Conservation (phyloP, 1,140 invertebrate species). For the Scaptomyza graminum region DNA sequence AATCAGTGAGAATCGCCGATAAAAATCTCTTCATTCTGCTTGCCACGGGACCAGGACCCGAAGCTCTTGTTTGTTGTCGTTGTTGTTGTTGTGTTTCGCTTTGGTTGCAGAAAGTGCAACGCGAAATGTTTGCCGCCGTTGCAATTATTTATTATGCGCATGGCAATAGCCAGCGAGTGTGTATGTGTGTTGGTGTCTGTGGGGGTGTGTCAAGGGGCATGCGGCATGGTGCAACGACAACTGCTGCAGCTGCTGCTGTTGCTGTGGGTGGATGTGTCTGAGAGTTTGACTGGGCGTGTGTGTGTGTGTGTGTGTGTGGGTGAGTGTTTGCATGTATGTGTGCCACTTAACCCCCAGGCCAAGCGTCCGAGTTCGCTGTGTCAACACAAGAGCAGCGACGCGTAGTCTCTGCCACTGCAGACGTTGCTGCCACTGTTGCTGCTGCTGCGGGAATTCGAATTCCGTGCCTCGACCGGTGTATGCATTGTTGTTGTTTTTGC, state of each 20-base stretch:
- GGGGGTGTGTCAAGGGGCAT: conserved; percentile 7
- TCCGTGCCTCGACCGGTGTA: conserved; percentile 18
- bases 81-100: conserved; percentile 66
- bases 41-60: conserved; percentile 43
- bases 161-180: conserved; percentile 37
- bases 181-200: conserved; percentile 30
- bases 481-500: conserved; percentile 29
- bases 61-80: conserved; percentile 31
- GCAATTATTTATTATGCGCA: conserved; percentile 79
- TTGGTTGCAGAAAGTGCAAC: conserved; percentile 77
- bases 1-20: conserved; percentile 84
- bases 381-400: conserved; percentile 47
- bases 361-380: conserved; percentile 40
- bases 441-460: conserved; percentile 48
- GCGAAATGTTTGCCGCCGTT: conserved; percentile 75
- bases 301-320: conserved; percentile 39
- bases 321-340: conserved; percentile 34
- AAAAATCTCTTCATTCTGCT: conserved; percentile 84
- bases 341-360: conserved; percentile 72
- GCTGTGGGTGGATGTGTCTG: conserved; percentile 55
- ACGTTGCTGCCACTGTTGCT: background rate
- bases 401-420: conserved; percentile 25
- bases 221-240: conserved; percentile 19
- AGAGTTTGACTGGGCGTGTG: conserved; percentile 21
- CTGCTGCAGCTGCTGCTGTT: conserved; percentile 31